A percentile compares a stretch with the other conserved stretches of the same genome.
Conservation (phyloP, 2,888 invertebrate genomes). For the Amiota communis region DNA sequence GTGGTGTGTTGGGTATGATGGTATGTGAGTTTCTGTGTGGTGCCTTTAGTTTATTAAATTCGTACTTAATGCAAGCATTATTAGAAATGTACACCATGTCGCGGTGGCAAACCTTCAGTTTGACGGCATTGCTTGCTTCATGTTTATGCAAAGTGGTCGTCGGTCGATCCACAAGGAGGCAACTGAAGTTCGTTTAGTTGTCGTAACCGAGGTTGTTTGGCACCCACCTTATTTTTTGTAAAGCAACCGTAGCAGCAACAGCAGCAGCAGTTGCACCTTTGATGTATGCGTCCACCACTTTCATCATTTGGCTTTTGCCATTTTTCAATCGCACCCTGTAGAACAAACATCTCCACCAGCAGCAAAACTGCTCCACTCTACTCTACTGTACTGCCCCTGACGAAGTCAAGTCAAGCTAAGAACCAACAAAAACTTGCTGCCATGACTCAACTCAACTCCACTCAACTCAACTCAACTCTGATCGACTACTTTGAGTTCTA, state of each 20-base stretch:
- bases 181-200: too few species aligned
- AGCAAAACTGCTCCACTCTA: background rate
- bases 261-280: slow-evolving; percentile 11
- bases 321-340: slow-evolving; percentile 41
- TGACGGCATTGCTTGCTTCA: background rate
- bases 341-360: background rate
- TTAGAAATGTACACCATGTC: slow-evolving; percentile 19
- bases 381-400: background rate
- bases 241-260: background rate
- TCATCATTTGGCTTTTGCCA: slow-evolving; percentile 65
- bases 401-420: background rate
- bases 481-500: background rate
- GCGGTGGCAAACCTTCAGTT: background rate
- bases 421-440: too few species aligned
- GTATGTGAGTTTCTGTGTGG: background rate
- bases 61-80: slow-evolving; percentile 43
- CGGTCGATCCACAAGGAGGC: background rate
- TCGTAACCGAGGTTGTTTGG: too few species aligned
- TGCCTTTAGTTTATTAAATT: slow-evolving; percentile 47
- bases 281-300: slow-evolving; percentile 45
- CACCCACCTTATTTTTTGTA: too few species aligned
- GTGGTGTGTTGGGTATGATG: background rate
- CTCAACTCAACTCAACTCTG: background rate
- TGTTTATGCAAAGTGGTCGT: slow-evolving; percentile 28
- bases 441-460: background rate